A percentile compares a stretch with the other conserved stretches of the same genome.
These are phyloP conservation scores for Bilobella aurantiaca DNA, from an alignment of 1,140 invertebrate species.

Conservation along the genomic window DNA sequence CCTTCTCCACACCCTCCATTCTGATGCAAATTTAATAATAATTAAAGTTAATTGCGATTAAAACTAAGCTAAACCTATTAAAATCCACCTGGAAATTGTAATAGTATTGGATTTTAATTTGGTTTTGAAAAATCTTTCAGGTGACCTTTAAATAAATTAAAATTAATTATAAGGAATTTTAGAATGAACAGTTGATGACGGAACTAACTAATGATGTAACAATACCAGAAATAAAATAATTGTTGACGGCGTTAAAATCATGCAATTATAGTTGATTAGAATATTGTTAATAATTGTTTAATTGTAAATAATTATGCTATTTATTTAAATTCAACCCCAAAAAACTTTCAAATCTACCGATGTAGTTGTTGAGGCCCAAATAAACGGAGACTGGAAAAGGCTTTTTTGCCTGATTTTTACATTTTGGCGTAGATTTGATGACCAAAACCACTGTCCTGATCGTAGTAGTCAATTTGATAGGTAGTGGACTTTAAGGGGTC, in stretches of 20 bases:
- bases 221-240: too few relatives aligned
- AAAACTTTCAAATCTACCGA: slow-evolving; percentile 21
- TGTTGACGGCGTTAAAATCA: too few relatives aligned
- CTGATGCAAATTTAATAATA: slow-evolving; percentile 25
- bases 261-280: too few relatives aligned
- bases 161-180: too few relatives aligned
- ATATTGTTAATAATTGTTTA: too few relatives aligned
- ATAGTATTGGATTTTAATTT: too few relatives aligned
- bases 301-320: too few relatives aligned
- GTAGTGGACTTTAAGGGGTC: slow-evolving; percentile 21
- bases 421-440: slow-evolving; percentile 13
- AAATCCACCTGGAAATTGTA: too few relatives aligned
- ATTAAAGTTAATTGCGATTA: neutral
- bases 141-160: too few relatives aligned
- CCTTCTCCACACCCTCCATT: slow-evolving; percentile 29
- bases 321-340: slow-evolving; percentile 20
- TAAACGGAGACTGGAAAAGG: slow-evolving; percentile 28
- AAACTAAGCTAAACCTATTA: too few relatives aligned
- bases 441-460: slow-evolving; percentile 8
- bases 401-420: slow-evolving; percentile 21
- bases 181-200: too few relatives aligned
- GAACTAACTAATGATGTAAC: too few relatives aligned
- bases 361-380: slow-evolving; percentile 15
- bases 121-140: neutral
- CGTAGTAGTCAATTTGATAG: slow-evolving; percentile 29